Evolutionary conservation across 2,797 vertebrate species (phyloP), one percentile per base, ranked within the genome.

Genomic region (Chiloscyllium punctatum): DNA sequence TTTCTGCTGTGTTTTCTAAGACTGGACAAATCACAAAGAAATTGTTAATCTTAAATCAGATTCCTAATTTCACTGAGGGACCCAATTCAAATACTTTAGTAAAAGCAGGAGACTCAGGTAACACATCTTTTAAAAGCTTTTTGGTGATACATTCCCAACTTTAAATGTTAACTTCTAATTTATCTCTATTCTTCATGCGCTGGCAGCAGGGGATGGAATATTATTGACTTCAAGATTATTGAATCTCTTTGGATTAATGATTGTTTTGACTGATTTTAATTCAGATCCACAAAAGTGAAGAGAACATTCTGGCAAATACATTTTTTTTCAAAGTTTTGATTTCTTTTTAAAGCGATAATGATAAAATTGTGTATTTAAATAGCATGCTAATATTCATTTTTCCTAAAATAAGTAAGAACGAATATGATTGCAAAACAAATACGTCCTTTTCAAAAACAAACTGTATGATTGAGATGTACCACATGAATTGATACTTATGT

Each of bases 371-470:
- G 21, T n/a, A 90, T 90, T 90, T 62, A 90, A 90, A 90, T 90
- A n/a, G 15, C 87, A 90, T 33, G 16, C 62, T 62, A 18, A 90
- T 21, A 33, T 57, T 62, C 5, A 66, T 90, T 90, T 48, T 84
- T 48, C 21, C 21, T 21, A 16, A 62, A 66, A 90, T 9, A 57
- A 33, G 79, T 6, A 88, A 53, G 87, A 90, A 90, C n/a, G 53
- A 90, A 21, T 18, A n/a, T 90, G 87, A 90, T 90, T 90, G 87
- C 57, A 90, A 90, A 90, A n/a, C 57, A 90, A 90, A 37, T 90
- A 62, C 30, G 13, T 57, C 42, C 53, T 62, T 88, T 88, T 57
- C 4, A 6, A 33, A 90, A 90, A 33, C 87, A 90, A 90, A 90
- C n/a, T 90, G 57, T 57, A 8, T 90, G 57, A 90, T 90, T 90